Percentiles rank a stretch among this genome's conserved stretches.
Evolutionary conservation across 64 coral and sea anemone species (phyloP).

Genomic region (Hydrozoanthus tunicans): DNA sequence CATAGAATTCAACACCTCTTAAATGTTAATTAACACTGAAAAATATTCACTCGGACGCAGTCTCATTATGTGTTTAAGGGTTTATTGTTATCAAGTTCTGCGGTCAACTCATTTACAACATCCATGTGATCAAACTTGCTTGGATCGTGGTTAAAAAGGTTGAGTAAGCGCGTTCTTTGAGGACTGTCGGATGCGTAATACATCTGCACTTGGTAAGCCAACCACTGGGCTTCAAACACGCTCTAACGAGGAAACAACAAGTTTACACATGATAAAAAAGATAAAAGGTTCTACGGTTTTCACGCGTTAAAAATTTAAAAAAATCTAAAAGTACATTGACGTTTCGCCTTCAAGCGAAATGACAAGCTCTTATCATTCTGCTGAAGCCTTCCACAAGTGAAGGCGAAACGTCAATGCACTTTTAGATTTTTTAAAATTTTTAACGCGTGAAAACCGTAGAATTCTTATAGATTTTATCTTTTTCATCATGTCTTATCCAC

Average conservation of each 20-base stretch:
- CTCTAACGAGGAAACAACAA: constrained; percentile 45
- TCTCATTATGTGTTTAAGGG: background rate
- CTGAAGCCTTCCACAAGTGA: too few species aligned
- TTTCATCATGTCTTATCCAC: too few species aligned
- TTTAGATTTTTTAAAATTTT: too few species aligned
- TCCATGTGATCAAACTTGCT: constrained; percentile 91
- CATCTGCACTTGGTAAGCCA: constrained; percentile 85
- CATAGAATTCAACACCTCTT: too few species aligned
- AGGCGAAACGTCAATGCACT: too few species aligned
- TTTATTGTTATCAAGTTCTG: constrained; percentile 58
- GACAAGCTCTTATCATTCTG: too few species aligned
- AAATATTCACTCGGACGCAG: background rate
- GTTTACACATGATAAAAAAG: background rate
- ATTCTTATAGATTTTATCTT: too few species aligned
- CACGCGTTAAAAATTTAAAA: too few species aligned
- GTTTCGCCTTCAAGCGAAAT: too few species aligned
- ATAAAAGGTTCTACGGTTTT: too few species aligned
- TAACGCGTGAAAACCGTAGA: too few species aligned
- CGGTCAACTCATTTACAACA: constrained; percentile 60
- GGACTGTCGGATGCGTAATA: constrained; percentile 68
- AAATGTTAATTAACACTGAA: background rate
- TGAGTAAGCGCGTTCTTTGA: constrained; percentile 43
- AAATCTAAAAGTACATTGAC: too few species aligned
- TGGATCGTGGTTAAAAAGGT: constrained; percentile 68
- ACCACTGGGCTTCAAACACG: constrained; percentile 80